Evolutionary conservation across 2,797 vertebrate genomes (phyloP), one percentile per base, ranked within the genome.

Genomic region (Netta rufina): DNA sequence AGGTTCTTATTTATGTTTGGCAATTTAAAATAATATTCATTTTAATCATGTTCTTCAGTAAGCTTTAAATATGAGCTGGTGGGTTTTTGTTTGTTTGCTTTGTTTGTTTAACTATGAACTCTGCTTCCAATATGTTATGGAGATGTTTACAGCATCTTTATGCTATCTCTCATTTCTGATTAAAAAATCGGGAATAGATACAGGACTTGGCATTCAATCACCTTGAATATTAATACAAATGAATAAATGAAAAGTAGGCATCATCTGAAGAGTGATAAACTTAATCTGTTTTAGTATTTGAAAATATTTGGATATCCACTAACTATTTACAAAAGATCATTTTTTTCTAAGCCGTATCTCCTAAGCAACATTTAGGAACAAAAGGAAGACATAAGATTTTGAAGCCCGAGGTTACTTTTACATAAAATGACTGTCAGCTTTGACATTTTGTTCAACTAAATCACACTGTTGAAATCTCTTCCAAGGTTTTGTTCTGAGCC

Each of bases 401-500:
- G 22, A 89, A 92, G 64, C 16, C 71, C 87, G 45, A 90, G n/a
- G 45, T 84, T 87, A 90, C 56, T 58, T 73, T 64, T 76, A 73
- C 24, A 20, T 30, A 84, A 72, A 93, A 33, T 57, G n/a, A 57
- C 58, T 84, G 66, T 54, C 76, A 90, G 41, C 77, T 86, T 66
- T 73, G 70, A 81, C 72, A 80, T 47, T 94, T 75, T 87, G 58
- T 90, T 91, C 62, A 93, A 51, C 84, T 82, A 75, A 81, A 72
- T 11, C 51, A 84, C 14, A 62, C 22, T 56, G 70, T 51, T 33
- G 41, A 79, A 89, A 94, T 62, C 41, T 87, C 66, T 70, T 53
- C 60, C 64, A 72, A 7, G 0, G 19, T 86, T 94, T 84, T 90
- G 47, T 86, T 61, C 60, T 51, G 67, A 90, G 74, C 27, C 43